Base-by-base conservation (phyloP, 2,797 vertebrate genomes). In the Fundulus diaphanus region DNA sequence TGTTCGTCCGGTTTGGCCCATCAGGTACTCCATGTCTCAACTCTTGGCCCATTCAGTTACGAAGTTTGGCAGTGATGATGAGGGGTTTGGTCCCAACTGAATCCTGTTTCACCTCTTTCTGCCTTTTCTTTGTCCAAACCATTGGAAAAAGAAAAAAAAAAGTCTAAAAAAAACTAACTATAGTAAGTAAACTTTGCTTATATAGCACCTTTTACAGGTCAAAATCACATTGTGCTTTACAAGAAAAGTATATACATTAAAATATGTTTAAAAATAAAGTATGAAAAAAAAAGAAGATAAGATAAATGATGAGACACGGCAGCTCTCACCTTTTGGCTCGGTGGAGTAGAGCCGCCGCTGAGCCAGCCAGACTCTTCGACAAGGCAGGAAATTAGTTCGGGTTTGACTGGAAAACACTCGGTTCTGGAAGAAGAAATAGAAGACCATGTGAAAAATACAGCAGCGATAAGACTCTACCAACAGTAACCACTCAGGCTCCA, bases 251-350 rank as follows among this genome's bases (percentile, higher is more conserved):
- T 35, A 9, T 24, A 2, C 35, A 57, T 57, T 31, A n/a, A 54
- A 8, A 24, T 24, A 54, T 54, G 20, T 67, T 27, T 44, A 42
- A 27, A 27, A 27, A 67, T 18, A 31, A 27, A 29, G 33, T 2
- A 31, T 33, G 22, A 61, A 61, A 31, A 46, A 18, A 46, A 1
- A 3, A 13, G 24, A 6, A 11, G 2, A 31, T 16, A 59, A 33
- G 33, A 18, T 1, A 16, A 59, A 20, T 20, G 31, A 59, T 59
- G 16, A 63, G 9, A 63, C 35, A 33, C 33, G 16, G 11, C 20
- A 2, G 40, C 11, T 31, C 84, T 84, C 83, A 96, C 96, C 95
- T 96, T 94, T 95, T 1, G 95, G 93, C 35, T 95, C 90, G 4
- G 75, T 82, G 16, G 94, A 93, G 78, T 91, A 94, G 3, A 93